Conservation (phyloP, 2,888 invertebrate species). For the Acronicta aceris region DNA sequence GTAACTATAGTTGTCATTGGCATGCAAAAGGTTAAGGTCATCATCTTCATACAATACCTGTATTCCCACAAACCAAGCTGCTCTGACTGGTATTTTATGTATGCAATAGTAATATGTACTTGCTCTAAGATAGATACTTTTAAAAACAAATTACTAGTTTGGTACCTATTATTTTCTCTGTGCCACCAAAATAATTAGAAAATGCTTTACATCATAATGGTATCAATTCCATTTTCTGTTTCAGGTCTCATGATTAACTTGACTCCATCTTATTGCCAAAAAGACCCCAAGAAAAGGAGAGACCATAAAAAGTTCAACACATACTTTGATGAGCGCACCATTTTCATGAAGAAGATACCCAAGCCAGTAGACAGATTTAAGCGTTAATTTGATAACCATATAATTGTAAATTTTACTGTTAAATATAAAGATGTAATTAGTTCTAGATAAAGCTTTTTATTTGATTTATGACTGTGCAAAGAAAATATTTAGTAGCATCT, state of each 20-base stretch:
- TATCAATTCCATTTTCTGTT: constrained; percentile 54
- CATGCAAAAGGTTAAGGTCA: too few species aligned
- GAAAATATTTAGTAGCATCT: too few species aligned
- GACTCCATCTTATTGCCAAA: constrained; percentile 90
- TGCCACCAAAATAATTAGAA: too few species aligned
- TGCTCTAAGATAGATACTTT: too few species aligned
- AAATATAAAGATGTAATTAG: constrained; percentile 43
- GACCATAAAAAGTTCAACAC: constrained; percentile 94
- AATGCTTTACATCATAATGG: too few species aligned
- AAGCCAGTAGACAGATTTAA: constrained; percentile 78
- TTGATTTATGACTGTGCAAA: neutral
- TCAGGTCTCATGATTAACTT: constrained; percentile 94
- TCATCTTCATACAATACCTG: too few species aligned
- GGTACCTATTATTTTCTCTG: too few species aligned
- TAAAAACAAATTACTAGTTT: too few species aligned
- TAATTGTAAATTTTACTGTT: constrained; percentile 19
- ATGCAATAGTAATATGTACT: too few species aligned
- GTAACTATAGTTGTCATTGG: too few species aligned
- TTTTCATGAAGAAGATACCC: constrained; percentile 84
- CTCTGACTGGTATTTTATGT: too few species aligned
- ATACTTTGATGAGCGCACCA: constrained; percentile 94
- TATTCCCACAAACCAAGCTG: too few species aligned
- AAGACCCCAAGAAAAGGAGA: constrained; percentile 91
- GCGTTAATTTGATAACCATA: constrained; percentile 60
- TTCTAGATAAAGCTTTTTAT: neutral